These are phyloP conservation scores for Lasaia peninsularis DNA, from an alignment of 1,140 invertebrate genomes.

Conservation along the genomic window DNA sequence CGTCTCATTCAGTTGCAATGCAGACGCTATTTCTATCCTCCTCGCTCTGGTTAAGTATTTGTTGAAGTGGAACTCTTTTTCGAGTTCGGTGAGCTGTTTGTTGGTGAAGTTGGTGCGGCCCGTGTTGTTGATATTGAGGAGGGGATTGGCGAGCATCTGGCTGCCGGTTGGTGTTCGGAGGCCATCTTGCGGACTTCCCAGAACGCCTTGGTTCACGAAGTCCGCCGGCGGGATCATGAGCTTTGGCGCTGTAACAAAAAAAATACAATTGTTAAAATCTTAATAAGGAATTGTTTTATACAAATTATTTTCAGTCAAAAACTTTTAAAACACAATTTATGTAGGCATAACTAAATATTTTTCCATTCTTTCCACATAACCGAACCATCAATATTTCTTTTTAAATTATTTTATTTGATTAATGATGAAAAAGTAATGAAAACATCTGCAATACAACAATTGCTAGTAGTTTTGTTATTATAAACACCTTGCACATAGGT, in stretches of 20 bases:
- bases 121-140: slow-evolving; percentile 86
- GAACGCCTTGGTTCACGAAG: slow-evolving; percentile 62
- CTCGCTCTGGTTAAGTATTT: slow-evolving; percentile 98
- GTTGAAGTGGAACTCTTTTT: slow-evolving; percentile 99
- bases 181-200: slow-evolving; percentile 61
- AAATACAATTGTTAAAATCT: slow-evolving; percentile 16
- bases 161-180: slow-evolving; percentile 57
- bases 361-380: too few species aligned
- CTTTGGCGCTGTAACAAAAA: slow-evolving; percentile 82
- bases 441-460: too few species aligned
- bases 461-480: too few species aligned
- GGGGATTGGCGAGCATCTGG: slow-evolving; percentile 68
- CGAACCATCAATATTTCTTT: too few species aligned
- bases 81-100: slow-evolving; percentile 98
- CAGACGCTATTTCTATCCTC: slow-evolving; percentile 97
- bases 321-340: too few species aligned
- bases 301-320: too few species aligned
- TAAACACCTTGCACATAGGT: too few species aligned
- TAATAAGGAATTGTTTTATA: too few species aligned
- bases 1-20: slow-evolving; percentile 97
- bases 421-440: too few species aligned
- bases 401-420: too few species aligned
- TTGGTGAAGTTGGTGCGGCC: slow-evolving; percentile 99
- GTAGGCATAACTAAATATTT: too few species aligned
- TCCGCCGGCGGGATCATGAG: slow-evolving; percentile 76